Evolutionary conservation across 1,140 invertebrate genomes (phyloP).

Genomic region (Drosophila sp.): DNA sequence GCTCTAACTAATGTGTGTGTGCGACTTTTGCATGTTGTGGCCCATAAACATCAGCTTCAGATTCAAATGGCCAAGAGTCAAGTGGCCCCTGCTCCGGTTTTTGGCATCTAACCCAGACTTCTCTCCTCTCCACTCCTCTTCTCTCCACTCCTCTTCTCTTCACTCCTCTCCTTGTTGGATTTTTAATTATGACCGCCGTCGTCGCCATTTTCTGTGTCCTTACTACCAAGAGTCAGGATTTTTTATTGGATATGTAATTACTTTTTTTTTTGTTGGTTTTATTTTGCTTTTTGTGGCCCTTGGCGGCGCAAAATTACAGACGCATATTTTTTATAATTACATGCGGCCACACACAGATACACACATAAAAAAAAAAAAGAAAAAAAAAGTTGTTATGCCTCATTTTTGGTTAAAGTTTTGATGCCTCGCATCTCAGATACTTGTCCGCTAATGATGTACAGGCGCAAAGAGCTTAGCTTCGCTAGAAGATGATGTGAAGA

Average conservation of each 20-base stretch:
- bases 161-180: slow-evolving; percentile 20
- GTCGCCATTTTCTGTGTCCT: slow-evolving; percentile 50
- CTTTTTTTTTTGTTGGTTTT: slow-evolving; percentile 74
- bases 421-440: slow-evolving; percentile 37
- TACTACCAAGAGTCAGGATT: slow-evolving; percentile 51
- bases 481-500: slow-evolving; percentile 8
- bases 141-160: too few relatives aligned
- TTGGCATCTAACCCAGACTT: slow-evolving; percentile 12
- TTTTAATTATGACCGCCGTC: slow-evolving; percentile 66
- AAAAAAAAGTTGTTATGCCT: slow-evolving; percentile 44
- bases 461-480: slow-evolving; percentile 24
- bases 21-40: slow-evolving; percentile 17
- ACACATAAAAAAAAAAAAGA: not conserved
- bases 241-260: slow-evolving; percentile 80
- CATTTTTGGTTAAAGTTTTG: slow-evolving; percentile 41
- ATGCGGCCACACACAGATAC: slow-evolving; percentile 29
- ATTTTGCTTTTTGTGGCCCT: slow-evolving; percentile 63
- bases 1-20: not conserved
- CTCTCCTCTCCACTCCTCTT: not conserved
- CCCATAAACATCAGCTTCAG: slow-evolving; percentile 17
- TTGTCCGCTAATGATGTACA: slow-evolving; percentile 49
- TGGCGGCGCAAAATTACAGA: slow-evolving; percentile 45
- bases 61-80: slow-evolving; percentile 22
- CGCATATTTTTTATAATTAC: slow-evolving; percentile 79
- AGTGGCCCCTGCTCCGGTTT: not conserved